A percentile compares a stretch with the other conserved stretches of the same genome.
phyloP scores from a whole-genome alignment of 2,888 invertebrate genomes.

The Diplazon laetatorius region DNA sequence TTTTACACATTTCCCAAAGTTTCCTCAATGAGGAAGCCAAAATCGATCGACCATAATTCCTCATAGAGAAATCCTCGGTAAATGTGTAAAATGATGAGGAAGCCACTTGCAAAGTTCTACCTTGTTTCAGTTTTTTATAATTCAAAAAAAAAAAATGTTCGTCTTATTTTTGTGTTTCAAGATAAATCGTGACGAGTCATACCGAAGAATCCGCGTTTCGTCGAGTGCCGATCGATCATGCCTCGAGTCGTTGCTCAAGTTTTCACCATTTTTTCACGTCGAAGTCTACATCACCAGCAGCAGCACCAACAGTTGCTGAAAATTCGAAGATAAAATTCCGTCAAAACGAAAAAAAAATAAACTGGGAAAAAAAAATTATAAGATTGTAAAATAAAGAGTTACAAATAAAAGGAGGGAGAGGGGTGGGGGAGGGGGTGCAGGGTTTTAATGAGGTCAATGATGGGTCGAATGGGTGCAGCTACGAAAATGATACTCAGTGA shows the following conservation, averaged over 20 bases:
- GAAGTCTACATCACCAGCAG: no score
- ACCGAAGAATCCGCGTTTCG: neutral
- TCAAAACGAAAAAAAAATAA: neutral
- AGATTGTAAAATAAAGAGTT: neutral
- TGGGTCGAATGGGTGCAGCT: slow-evolving; percentile 17
- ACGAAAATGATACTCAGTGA: slow-evolving; percentile 9
- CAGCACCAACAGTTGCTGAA: neutral
- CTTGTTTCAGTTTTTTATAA: no score
- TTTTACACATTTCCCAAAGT: no score
- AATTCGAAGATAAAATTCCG: slow-evolving; percentile 12
- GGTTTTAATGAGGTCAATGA: slow-evolving; percentile 26
- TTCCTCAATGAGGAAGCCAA: no score
- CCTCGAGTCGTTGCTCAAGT: neutral
- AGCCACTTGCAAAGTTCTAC: no score
- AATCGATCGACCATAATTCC: no score
- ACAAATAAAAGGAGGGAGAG: slow-evolving; percentile 6
- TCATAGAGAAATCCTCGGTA: no score
- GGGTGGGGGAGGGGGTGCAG: neutral
- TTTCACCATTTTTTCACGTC: neutral
- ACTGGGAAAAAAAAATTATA: no score
- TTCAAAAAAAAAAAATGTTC: no score
- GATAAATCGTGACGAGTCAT: neutral
- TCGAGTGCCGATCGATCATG: slow-evolving; percentile 13
- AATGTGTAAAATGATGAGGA: no score
- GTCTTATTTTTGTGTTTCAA: slow-evolving; percentile 7